A percentile compares a stretch with the other conserved stretches of the same genome.
Evolutionary conservation across 2,888 invertebrate species (phyloP).

Genomic region (Drosophila infuscata): DNA sequence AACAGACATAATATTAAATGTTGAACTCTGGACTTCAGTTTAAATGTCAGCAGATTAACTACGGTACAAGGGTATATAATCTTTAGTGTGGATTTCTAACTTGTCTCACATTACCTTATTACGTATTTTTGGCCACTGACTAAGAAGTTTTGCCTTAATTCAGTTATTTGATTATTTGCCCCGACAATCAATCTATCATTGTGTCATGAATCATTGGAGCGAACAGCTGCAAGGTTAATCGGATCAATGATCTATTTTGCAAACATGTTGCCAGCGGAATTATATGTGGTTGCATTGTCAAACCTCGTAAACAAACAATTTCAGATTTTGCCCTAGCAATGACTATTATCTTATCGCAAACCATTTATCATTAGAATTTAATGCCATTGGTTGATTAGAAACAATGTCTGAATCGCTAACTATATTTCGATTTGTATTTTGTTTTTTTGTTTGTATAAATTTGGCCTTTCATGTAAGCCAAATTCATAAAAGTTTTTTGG

Average conservation of each 20-base stretch:
- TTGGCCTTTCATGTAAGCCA: conserved; percentile 23
- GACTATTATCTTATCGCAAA: conserved; percentile 49
- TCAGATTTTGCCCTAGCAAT: conserved; percentile 34
- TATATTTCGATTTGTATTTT: background rate
- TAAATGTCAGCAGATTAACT: background rate
- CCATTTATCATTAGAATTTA: conserved; percentile 46
- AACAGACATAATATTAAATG: background rate
- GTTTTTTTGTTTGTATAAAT: conserved; percentile 5
- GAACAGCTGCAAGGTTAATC: conserved; percentile 33
- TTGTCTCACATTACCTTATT: conserved; percentile 19
- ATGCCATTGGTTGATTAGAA: conserved; percentile 46
- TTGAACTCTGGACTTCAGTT: background rate
- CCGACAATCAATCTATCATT: background rate
- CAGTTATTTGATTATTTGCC: background rate
- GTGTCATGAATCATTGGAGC: conserved; percentile 35
- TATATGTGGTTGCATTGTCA: conserved; percentile 14
- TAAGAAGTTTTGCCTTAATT: conserved; percentile 27
- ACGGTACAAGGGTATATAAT: background rate
- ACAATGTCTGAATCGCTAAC: conserved; percentile 27
- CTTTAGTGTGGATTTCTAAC: background rate
- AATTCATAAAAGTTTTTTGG: conserved; percentile 52
- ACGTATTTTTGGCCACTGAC: conserved; percentile 43
- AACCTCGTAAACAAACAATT: conserved; percentile 42
- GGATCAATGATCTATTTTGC: conserved; percentile 34
- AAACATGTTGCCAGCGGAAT: conserved; percentile 25